Evolutionary conservation across 2,888 invertebrate genomes (phyloP), one percentile per base, ranked within the genome.

Genomic region (Sminthurides aquaticus): DNA sequence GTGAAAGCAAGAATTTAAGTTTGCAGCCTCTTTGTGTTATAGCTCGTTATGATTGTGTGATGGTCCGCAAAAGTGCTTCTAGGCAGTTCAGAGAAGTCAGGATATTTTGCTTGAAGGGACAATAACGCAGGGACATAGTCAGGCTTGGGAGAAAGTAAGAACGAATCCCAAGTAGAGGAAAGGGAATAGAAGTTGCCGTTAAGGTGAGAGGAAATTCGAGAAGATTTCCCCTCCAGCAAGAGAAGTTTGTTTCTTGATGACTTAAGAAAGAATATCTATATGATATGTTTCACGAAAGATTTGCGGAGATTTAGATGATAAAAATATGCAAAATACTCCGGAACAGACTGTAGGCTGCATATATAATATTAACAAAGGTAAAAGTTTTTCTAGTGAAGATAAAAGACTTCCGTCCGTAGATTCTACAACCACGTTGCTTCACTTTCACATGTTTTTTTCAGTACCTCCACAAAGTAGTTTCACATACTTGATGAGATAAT

Each of bases 401-500:
- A 48, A 59, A 59, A 59, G 49, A 22, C 48, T 59, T 24, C 55
- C 55, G 55, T 55, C 8, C 56, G 3, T 56, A 20, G 18, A 27
- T 49, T 48, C 49, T 25, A 59, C 49, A 49, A 60, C 49, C 49
- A 48, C 29, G 48, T 24, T 49, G 28, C 49, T 49, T 49, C 26
- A 26, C 52, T 15, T 15, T 24, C 57, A 58, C 43, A 34, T 34
- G 43, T 34, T 34, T 34, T 34, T 34, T 34, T 34, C 43, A 34
- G 43, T 5, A 34, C 43, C 43, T 34, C 43, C 43, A 34, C 15
- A 34, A 34, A 34, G 29, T 29, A 48, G 49, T 60, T n/a, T 27
- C 49, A 49, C 60, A 15, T 49, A 60, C 60, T 60, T 60, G 60
- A 60, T 60, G 60, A 60, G 60, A 60, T 52, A 60, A 60, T 60